phyloP scores from a whole-genome alignment of 2,888 invertebrate genomes.

The Lasioglossum zephyrum region DNA sequence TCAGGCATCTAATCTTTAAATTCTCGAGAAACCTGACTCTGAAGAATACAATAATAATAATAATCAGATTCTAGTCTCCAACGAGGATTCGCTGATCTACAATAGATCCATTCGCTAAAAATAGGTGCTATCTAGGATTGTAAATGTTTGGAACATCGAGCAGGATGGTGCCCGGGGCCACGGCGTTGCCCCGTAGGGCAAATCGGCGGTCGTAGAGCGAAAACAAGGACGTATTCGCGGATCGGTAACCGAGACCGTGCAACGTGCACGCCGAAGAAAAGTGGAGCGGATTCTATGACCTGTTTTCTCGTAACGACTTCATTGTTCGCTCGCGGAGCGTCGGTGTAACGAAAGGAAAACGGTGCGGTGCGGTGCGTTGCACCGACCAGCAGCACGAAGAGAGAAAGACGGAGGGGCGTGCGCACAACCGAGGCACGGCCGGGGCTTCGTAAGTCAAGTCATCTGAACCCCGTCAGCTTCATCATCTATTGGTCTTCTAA shows the following conservation, averaged over 20 bases:
- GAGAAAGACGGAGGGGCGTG: not conserved
- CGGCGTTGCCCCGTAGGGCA: not conserved
- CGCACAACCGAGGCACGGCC: conserved; percentile 28
- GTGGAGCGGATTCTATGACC: conserved; percentile 55
- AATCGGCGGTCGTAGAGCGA: not conserved
- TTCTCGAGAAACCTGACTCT: no score
- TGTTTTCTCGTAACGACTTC: conserved; percentile 60
- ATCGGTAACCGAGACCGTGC: conserved; percentile 4
- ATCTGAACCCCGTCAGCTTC: conserved; percentile 78
- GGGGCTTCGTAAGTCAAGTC: conserved; percentile 80
- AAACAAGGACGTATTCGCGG: not conserved
- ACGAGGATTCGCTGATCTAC: not conserved
- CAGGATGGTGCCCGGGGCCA: not conserved
- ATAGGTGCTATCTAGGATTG: not conserved
- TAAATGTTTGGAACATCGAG: not conserved
- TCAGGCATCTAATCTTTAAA: no score
- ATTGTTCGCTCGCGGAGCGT: conserved; percentile 30
- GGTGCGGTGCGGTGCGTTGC: conserved; percentile 54
- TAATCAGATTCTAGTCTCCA: no score
- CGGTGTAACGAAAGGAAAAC: conserved; percentile 50
- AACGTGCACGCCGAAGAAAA: conserved; percentile 30
- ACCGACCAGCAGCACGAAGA: conserved; percentile 34
- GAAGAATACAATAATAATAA: no score
- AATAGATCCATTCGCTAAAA: not conserved
- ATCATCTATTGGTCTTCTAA: conserved; percentile 76